Conservation (phyloP, 2,888 invertebrate genomes). For the Microctonus brassicae region DNA sequence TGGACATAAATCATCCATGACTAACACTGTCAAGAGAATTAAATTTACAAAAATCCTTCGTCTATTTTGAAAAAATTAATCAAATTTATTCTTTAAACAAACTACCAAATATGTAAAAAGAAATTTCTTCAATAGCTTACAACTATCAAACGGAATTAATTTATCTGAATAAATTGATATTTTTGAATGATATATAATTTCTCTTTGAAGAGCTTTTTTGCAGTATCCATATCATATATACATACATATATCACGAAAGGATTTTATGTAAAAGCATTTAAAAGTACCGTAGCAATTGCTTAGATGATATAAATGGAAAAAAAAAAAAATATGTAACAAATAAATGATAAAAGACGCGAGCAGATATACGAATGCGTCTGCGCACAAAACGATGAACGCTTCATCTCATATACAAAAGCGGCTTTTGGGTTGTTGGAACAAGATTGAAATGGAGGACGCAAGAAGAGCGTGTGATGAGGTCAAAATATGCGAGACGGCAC, state of each 20-base stretch:
- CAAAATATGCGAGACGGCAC: background rate
- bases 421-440: constrained; percentile 25
- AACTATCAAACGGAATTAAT: too few species aligned
- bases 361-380: constrained; percentile 1
- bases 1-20: background rate
- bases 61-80: background rate
- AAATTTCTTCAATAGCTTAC: background rate
- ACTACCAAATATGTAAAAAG: background rate
- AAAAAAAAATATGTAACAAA: constrained; percentile 24
- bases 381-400: constrained; percentile 33
- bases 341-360: constrained; percentile 24
- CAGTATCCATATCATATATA: too few species aligned
- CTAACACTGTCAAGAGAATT: background rate
- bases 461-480: constrained; percentile 2
- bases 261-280: constrained; percentile 18
- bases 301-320: background rate
- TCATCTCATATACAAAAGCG: constrained; percentile 24
- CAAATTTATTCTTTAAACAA: background rate
- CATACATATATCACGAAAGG: constrained; percentile 16
- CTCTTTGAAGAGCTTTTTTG: constrained; percentile 12
- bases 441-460: background rate
- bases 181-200: background rate
- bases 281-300: constrained; percentile 29
- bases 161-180: background rate
- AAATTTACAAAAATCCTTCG: background rate